Conservation (phyloP, 2,888 invertebrate species). For the Eumerus sabulonum region DNA sequence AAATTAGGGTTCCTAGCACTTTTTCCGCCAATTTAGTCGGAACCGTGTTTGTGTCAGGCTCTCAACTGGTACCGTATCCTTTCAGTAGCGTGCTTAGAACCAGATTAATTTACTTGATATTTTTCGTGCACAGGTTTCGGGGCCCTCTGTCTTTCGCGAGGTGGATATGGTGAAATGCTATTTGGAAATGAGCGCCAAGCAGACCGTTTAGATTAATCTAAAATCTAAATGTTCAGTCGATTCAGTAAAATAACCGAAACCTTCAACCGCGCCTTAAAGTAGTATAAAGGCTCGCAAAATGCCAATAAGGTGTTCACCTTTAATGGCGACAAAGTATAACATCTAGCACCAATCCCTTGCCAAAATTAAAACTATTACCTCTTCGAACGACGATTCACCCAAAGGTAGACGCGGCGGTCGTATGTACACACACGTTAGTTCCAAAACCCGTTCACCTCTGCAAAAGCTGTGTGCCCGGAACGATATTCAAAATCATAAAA, state of each 20-base stretch:
- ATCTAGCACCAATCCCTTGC: too few species aligned
- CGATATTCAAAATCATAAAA: slow-evolving; percentile 67
- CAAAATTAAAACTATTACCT: too few species aligned
- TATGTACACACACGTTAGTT: too few species aligned
- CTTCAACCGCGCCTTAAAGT: too few species aligned
- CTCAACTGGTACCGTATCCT: slow-evolving; percentile 61
- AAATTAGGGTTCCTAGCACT: slow-evolving; percentile 69
- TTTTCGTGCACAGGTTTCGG: slow-evolving; percentile 52
- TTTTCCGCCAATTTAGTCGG: slow-evolving; percentile 69
- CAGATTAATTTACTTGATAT: slow-evolving; percentile 66
- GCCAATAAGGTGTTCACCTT: too few species aligned
- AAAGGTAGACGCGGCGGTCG: too few species aligned
- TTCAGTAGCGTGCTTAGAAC: slow-evolving; percentile 65
- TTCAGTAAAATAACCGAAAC: too few species aligned
- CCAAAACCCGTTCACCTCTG: too few species aligned
- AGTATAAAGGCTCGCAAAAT: too few species aligned
- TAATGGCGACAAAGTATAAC: too few species aligned
- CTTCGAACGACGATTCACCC: too few species aligned
- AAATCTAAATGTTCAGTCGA: slow-evolving; percentile 49
- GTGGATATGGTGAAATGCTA: neutral
- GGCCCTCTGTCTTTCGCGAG: slow-evolving; percentile 39
- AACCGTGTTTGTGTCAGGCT: slow-evolving; percentile 66
- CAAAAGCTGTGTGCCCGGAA: slow-evolving; percentile 37
- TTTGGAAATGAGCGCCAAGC: neutral
- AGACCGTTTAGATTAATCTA: slow-evolving; percentile 41